Conservation (phyloP, 1,140 invertebrate species). For the Brachionus manjavacas region DNA sequence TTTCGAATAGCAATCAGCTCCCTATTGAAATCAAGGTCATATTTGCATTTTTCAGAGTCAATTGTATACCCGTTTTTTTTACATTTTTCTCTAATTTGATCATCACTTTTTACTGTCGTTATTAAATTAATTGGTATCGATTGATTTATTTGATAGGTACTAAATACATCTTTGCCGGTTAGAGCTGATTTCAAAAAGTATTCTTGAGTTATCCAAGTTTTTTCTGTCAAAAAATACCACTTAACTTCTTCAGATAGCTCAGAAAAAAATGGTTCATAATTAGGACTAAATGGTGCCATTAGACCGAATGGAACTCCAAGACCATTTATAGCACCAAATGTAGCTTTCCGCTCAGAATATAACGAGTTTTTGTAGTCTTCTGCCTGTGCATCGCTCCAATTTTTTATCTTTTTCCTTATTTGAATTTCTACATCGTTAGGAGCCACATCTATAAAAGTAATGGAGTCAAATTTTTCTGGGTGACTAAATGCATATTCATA, state of each 20-base stretch:
- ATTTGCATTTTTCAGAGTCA: constrained; percentile 26
- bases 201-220: constrained; percentile 39
- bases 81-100: constrained; percentile 31
- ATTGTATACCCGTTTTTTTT: not conserved
- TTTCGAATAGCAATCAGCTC: not conserved
- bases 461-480: not conserved
- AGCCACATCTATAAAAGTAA: not conserved
- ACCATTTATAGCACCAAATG: constrained; percentile 3
- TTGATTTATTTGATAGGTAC: not conserved
- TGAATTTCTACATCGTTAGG: not conserved
- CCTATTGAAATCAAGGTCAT: not conserved
- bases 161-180: not conserved
- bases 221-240: constrained; percentile 34
- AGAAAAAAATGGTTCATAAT: not conserved
- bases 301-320: constrained; percentile 25
- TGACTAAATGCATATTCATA: constrained; percentile 25
- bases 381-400: not conserved
- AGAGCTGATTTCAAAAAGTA: not conserved
- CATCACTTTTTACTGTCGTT: constrained; percentile 8
- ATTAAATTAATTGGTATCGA: constrained; percentile 23
- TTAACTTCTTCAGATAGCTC: constrained; percentile 6
- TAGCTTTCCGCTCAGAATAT: not conserved
- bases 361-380: not conserved
- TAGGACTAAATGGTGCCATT: not conserved
- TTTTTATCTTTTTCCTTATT: constrained; percentile 11